Base-by-base conservation (phyloP, 2,113 vertebrate genomes). In the Bufo gargarizans region DNA sequence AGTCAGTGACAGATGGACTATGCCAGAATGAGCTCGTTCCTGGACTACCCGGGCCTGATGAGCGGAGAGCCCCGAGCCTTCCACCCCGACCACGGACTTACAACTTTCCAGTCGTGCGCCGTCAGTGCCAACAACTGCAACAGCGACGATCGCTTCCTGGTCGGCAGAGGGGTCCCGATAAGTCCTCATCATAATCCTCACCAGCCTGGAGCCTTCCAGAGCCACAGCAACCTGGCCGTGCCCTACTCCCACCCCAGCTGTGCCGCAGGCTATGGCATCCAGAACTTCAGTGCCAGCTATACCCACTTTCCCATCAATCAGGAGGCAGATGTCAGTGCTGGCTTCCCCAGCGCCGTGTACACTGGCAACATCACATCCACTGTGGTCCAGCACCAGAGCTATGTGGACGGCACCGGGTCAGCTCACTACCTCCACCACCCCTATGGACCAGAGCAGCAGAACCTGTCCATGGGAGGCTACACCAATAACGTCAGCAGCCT, bases 1-100 rank as follows among this genome's bases (percentile, higher is more conserved):
- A 94, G 93, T 92, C 94, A 91, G 94, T 96, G 94, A 95, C 91
- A 94, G 93, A 92, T 93, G 94, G 93, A 97, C 95, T 90, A 96
- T 96, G 96, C 94, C 92, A 98, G 94, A 93, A 99, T 99, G 98
- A 99, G 96, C 95, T 97, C 96, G 93, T 99, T 99, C 94, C 92
- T 99, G 94, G 98, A 99, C 92, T 99, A 97, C 91, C 96, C 98
- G 59, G 94, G 97, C 90, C 93, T 95, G 84, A 95, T 96, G 94
- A 95, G 94, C 90, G 96, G 96, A 74, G 95, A 97, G 87, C 94
- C 96, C 87, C 93, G 97, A 93, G 93, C 96, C 91, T 97, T 96
- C 90, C 94, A 98, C 93, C 94, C 97, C 8, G 98, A 99, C 72
- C 98, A 97, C 93, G 97, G 97, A 93, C 97, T 98, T 96, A 96